Base-by-base conservation (phyloP, 2,113 vertebrate species). In the Puma concolor region DNA sequence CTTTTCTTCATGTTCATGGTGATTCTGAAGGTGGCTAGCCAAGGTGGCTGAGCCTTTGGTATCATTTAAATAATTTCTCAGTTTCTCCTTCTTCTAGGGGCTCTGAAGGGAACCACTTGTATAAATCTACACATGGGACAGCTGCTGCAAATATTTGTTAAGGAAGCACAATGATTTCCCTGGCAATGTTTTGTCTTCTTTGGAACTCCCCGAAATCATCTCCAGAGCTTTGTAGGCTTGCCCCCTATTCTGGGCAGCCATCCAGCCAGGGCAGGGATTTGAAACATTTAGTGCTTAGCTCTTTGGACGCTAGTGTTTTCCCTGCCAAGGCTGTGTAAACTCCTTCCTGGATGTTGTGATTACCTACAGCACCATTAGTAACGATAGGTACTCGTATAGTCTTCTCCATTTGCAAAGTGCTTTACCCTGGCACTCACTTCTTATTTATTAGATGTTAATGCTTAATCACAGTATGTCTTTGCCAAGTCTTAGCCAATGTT, bases 201-300 rank as follows among this genome's bases (percentile, higher is more conserved):
- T 17, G 31, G 41, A n/a, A 44, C 44, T 71, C 66, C 50, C 64
- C 48, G 92, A 77, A 71, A 83, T 80, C n/a, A 33, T 2, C 38
- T 72, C 64, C 2, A 25, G 91, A 91, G 33, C 54, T 83, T 71
- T 64, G 50, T 25, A 16, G 41, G 33, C 25, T 74, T 88, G 67
- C 38, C 44, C 96, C 31, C 79, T 80, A 9, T 88, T 77, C 96
- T 76, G 80, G 96, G 92, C 90, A 96, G 79, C 41, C n/a, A 89
- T 97, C 71, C 95, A 90, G 92, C 31, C 38, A 38, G 38, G 29
- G 25, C 41, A 83, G 31, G 54, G 14, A 91, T 83, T 29, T 52
- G 84, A 92, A 80, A 52, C 33, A 88, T 15, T 74, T 27, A 50
- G 50, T 57, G 27, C 16, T 86, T 36, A 80, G 74, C 67, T 36